Percentiles rank a stretch among this genome's conserved stretches.
phyloP scores from a whole-genome alignment of 2,888 invertebrate genomes.

The Dione vanillae region DNA sequence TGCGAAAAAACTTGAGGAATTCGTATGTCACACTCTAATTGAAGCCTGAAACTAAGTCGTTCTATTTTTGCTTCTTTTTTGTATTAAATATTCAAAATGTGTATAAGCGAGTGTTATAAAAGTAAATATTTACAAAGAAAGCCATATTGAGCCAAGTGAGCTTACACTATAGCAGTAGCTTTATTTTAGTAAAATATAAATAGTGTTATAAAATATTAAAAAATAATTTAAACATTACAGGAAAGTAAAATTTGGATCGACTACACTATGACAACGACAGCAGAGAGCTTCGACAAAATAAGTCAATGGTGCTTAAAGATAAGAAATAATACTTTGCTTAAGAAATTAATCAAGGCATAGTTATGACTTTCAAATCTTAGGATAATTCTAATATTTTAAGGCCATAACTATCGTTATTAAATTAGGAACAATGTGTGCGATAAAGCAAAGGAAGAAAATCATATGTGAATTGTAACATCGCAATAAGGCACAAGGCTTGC shows the following conservation, averaged over 20 bases:
- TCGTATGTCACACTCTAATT: slow-evolving; percentile 34
- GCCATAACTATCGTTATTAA: too few relatives aligned
- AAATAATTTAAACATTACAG: background rate
- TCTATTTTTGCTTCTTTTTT: too few relatives aligned
- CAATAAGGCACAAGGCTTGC: too few relatives aligned
- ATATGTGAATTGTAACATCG: too few relatives aligned
- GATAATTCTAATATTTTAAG: too few relatives aligned
- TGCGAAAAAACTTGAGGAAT: slow-evolving; percentile 32
- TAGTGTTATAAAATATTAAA: background rate
- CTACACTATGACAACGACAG: too few relatives aligned
- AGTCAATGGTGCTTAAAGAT: too few relatives aligned
- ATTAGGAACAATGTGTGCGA: background rate
- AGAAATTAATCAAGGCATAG: too few relatives aligned
- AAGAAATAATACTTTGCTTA: background rate
- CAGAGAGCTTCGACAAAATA: too few relatives aligned
- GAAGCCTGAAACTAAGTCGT: slow-evolving; percentile 22
- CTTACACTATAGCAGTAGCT: slow-evolving; percentile 17
- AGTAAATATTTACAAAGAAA: slow-evolving; percentile 40
- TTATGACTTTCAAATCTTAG: too few relatives aligned
- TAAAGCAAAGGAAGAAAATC: too few relatives aligned
- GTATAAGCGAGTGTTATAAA: slow-evolving; percentile 21
- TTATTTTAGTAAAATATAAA: slow-evolving; percentile 26
- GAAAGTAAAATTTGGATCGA: background rate
- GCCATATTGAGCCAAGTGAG: slow-evolving; percentile 21
- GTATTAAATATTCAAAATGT: too few relatives aligned